These are phyloP conservation scores for Sinocyclocheilus grahami DNA, from an alignment of 2,113 vertebrate genomes.

Conservation along the genomic window DNA sequence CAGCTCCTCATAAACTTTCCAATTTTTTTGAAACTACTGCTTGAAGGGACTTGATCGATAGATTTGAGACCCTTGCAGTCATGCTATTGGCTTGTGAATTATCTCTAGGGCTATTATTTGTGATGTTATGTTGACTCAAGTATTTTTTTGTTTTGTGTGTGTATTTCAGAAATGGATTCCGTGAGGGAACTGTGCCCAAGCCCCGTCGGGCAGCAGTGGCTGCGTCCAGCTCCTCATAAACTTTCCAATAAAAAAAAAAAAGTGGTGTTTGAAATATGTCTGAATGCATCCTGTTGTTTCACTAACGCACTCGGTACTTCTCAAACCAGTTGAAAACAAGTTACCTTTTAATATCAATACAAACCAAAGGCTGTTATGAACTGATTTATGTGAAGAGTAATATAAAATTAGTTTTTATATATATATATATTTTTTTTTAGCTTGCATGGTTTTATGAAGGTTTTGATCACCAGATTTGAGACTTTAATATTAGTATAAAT, in stretches of 20 bases:
- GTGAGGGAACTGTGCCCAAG: constrained; percentile 96
- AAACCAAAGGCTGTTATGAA: background rate
- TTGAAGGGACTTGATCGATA: background rate
- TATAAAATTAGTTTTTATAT: background rate
- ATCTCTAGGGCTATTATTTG: background rate
- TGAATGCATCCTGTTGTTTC: background rate
- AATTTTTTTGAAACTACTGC: constrained; percentile 68
- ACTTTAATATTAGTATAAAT: background rate
- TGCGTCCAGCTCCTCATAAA: constrained; percentile 95
- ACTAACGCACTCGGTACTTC: background rate
- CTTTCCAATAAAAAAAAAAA: constrained; percentile 94
- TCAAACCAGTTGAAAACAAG: background rate
- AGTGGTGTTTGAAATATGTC: constrained; percentile 64
- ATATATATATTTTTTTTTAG: too few relatives aligned
- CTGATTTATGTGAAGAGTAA: background rate
- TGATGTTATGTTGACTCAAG: background rate
- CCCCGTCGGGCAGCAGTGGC: constrained; percentile 93
- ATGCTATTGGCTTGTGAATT: background rate
- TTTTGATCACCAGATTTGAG: background rate
- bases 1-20: constrained; percentile 89
- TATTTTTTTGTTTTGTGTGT: too few relatives aligned
- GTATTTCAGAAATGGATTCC: constrained; percentile 91
- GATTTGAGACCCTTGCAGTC: too few relatives aligned
- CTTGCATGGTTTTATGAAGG: background rate
- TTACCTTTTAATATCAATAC: too few relatives aligned